Base-by-base conservation (phyloP, 2,797 vertebrate species). In the Oreortyx pictus region DNA sequence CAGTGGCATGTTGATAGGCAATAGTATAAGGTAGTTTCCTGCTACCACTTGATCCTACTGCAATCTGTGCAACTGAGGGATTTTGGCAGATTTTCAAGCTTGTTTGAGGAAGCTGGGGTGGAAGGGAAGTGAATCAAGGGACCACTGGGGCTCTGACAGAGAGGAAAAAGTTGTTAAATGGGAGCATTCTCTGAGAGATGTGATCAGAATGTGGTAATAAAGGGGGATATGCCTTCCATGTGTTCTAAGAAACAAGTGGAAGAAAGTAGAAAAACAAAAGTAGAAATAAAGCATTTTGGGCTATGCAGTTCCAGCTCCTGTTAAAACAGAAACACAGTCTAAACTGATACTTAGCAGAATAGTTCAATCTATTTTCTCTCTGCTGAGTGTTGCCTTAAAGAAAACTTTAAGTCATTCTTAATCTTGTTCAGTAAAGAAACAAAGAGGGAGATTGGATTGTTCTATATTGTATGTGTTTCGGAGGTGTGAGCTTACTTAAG, bases 291-390 rank as follows among this genome's bases (percentile, higher is more conserved):
- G 16, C 23, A 35, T 25, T 3, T 4, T 10, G 19, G 13, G 23
- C 16, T 8, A 0, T 56, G 15, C 3, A 11, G 14, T 0, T 71
- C 31, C 52, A 7, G 11, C 49, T 14, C 7, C 23, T 80, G 9
- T 46, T n/a, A 62, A 61, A 59, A 20, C 7, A 33, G 25, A 75
- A 43, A 17, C 37, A 66, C 23, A 27, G 25, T 6, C 7, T 22
- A 27, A 71, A 6, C 13, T 39, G 18, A 7, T 80, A 3, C 2
- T 49, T 31, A 49, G 4, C 22, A 27, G 47, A 25, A 13, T 6
- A 66, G 7, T 11, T 82, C 15, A 16, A 2, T 67, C 31, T 2
- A n/a, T 6, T 54, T 72, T 56, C 5, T 76, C 14, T 44, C 2
- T 0, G 3, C 3, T 14, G 1, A 5, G 5, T 29, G 77, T 74